These are phyloP conservation scores for Mythimna albipuncta DNA, from an alignment of 2,888 invertebrate species.

Conservation along the genomic window DNA sequence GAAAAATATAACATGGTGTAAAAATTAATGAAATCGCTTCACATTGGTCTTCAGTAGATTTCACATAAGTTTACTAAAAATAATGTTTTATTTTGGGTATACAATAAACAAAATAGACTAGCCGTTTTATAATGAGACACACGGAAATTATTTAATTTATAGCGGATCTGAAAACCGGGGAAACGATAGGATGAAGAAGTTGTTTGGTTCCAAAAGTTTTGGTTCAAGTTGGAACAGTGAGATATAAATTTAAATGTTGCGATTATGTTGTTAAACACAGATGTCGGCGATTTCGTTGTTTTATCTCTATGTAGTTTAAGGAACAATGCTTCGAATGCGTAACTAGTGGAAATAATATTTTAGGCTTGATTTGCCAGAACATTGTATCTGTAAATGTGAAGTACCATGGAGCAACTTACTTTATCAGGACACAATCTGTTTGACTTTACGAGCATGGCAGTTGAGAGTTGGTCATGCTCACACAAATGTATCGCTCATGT, in stretches of 20 bases:
- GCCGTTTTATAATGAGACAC: background rate
- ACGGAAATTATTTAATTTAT: constrained; percentile 14
- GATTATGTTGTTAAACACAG: constrained; percentile 32
- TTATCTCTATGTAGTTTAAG: constrained; percentile 15
- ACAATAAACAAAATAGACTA: too few species aligned
- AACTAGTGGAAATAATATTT: constrained; percentile 9
- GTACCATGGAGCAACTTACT: too few species aligned
- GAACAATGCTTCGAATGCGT: constrained; percentile 17
- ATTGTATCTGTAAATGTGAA: too few species aligned
- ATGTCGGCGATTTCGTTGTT: constrained; percentile 32
- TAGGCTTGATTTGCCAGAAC: background rate
- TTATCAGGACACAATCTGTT: too few species aligned
- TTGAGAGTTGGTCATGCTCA: too few species aligned
- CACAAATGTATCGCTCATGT: too few species aligned
- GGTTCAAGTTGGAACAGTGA: background rate
- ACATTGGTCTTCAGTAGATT: too few species aligned
- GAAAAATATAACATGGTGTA: too few species aligned
- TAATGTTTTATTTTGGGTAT: too few species aligned
- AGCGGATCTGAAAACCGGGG: constrained; percentile 20
- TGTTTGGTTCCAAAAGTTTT: constrained; percentile 30
- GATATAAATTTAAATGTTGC: constrained; percentile 25
- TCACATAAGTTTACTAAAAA: too few species aligned
- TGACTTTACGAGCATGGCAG: too few species aligned
- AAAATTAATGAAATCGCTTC: too few species aligned
- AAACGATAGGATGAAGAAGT: constrained; percentile 39